Evolutionary conservation across 2,113 vertebrate species (phyloP), one percentile per base, ranked within the genome.

Genomic region (Labrus mixtus): DNA sequence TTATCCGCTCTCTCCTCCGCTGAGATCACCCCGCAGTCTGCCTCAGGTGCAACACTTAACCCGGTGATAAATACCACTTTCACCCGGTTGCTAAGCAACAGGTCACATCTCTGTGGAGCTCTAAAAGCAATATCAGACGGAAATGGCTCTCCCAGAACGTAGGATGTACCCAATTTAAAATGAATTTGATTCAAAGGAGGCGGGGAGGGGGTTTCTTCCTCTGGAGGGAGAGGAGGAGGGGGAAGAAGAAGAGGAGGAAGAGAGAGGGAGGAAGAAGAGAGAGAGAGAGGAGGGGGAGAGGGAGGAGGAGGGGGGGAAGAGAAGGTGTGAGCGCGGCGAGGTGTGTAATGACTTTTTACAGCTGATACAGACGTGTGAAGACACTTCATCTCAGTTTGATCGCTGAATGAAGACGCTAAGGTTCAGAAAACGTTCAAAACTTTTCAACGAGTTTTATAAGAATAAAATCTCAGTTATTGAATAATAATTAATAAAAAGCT

Each of bases 51-150:
- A 59, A 79, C 72, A 51, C 88, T 81, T 81, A 86, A 84, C 84
- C 85, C 75, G 80, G 83, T 6, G 72, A 88, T 85, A 78, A 79
- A 80, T 82, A 82, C 70, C 85, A 84, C 67, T 81, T 77, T 84
- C 46, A 64, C 43, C 56, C 17, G 48, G 92, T 92, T 93, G 90
- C 93, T 86, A 87, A 74, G 92, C 91, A 93, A 92, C 92, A 66
- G 78, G 85, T 89, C 78, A 75, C 20, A 63, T 89, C 76, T 90
- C 67, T 1, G 10, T 89, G 85, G 72, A 56, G 68, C 68, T 84
- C 68, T 83, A 57, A 85, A 88, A 79, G 81, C 73, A 82, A 79
- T 87, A 71, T 78, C 60, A 83, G 79, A 33, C 29, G 29, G 29
- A 79, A 82, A 78, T 68, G 77, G 73, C 71, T 72, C 50, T 83